phyloP scores from a whole-genome alignment of 2,888 invertebrate species.

The Dione vanillae region DNA sequence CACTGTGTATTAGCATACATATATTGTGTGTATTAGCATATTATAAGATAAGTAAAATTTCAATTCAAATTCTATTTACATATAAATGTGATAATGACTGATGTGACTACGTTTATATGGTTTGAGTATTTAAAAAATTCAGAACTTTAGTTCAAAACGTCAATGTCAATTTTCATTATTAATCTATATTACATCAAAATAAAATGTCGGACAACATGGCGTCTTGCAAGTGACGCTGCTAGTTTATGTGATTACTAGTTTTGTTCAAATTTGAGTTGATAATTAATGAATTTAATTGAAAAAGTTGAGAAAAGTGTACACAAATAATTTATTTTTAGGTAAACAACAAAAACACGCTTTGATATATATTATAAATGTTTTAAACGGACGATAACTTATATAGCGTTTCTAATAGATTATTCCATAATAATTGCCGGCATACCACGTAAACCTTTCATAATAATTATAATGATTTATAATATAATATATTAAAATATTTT shows the following conservation, averaged over 20 bases:
- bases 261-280: background rate
- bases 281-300: background rate
- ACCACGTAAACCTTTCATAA: constrained; percentile 5
- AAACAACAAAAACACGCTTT: constrained; percentile 8
- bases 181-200: background rate
- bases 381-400: background rate
- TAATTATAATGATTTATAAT: background rate
- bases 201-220: constrained; percentile 31
- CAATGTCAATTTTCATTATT: constrained; percentile 18
- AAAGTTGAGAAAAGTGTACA: background rate
- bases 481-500: background rate
- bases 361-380: background rate
- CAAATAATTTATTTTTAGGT: constrained; percentile 21
- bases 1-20: no score
- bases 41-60: no score
- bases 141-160: background rate
- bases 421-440: background rate
- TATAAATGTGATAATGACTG: no score
- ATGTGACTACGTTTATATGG: no score
- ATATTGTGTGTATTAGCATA: no score
- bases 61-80: no score
- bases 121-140: background rate
- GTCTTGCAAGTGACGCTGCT: constrained; percentile 29
- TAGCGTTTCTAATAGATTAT: background rate
- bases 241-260: constrained; percentile 16